Evolutionary conservation across 2,888 invertebrate species (phyloP).

Genomic region (Plebejus melissa): DNA sequence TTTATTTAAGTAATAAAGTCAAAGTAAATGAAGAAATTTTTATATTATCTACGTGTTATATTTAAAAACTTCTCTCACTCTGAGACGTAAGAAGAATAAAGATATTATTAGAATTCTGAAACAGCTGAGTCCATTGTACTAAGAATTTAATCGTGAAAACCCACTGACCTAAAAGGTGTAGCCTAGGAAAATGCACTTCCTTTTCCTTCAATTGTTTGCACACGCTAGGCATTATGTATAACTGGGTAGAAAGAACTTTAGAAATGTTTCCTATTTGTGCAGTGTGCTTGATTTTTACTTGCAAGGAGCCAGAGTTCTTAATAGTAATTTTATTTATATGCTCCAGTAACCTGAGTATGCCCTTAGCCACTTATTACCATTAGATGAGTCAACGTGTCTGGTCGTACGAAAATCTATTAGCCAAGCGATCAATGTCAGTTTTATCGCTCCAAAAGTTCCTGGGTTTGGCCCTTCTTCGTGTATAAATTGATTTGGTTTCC

Average conservation of each 20-base stretch:
- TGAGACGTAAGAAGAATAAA: not conserved
- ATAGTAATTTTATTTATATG: constrained; percentile 9
- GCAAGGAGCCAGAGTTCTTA: not conserved
- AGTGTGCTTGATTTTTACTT: not conserved
- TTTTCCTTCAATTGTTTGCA: constrained; percentile 26
- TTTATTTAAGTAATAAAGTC: not conserved
- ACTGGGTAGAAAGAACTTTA: not conserved
- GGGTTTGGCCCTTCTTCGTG: not conserved
- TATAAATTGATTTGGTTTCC: not conserved
- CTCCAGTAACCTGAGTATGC: constrained; percentile 15
- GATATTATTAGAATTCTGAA: not conserved
- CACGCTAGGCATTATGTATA: not conserved
- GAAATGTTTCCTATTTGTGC: not conserved
- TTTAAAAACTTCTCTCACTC: no score
- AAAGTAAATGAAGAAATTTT: not conserved
- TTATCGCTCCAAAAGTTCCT: not conserved
- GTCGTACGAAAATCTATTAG: not conserved
- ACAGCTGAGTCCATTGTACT: not conserved
- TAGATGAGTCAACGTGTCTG: constrained; percentile 20
- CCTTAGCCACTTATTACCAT: constrained; percentile 5
- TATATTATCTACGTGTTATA: no score
- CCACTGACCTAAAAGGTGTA: constrained; percentile 25
- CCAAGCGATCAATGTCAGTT: not conserved
- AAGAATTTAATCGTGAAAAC: constrained; percentile 22
- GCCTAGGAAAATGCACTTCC: constrained; percentile 17